Conservation (phyloP, 2,797 vertebrate species). For the Protosalanx chinensis region DNA sequence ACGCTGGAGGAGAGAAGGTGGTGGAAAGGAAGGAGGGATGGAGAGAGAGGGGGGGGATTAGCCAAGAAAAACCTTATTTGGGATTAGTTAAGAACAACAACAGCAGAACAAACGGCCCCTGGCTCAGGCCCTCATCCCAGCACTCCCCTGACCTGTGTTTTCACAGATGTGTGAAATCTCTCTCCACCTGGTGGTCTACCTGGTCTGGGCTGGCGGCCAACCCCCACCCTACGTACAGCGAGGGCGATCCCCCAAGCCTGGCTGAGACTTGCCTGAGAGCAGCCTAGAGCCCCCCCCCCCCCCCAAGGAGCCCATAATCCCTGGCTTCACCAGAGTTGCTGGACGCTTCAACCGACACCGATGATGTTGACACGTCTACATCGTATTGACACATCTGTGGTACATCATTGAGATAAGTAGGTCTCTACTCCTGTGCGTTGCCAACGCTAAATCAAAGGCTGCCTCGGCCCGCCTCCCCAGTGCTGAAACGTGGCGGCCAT, state of each 20-base stretch:
- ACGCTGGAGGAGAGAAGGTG: conserved; percentile 62
- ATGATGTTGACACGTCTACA: conserved; percentile 6
- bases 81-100: background rate
- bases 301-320: background rate
- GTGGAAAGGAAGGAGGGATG: conserved; percentile 1
- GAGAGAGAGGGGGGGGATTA: background rate
- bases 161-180: conserved; percentile 8
- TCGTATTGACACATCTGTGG: background rate
- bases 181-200: background rate
- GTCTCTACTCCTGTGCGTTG: no score
- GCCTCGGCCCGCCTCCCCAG: conserved; percentile 1
- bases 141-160: conserved; percentile 1
- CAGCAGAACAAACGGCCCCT: background rate
- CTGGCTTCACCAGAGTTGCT: background rate
- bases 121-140: conserved; percentile 3
- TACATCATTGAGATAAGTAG: background rate
- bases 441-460: background rate
- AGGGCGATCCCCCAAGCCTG: background rate
- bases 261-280: no score
- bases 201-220: background rate
- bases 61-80: background rate
- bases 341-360: background rate
- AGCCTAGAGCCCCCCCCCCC: background rate
- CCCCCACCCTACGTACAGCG: background rate
- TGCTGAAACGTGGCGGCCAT: background rate